phyloP scores from a whole-genome alignment of 1,140 invertebrate genomes.

The Pogonomyrmex barbatus region DNA sequence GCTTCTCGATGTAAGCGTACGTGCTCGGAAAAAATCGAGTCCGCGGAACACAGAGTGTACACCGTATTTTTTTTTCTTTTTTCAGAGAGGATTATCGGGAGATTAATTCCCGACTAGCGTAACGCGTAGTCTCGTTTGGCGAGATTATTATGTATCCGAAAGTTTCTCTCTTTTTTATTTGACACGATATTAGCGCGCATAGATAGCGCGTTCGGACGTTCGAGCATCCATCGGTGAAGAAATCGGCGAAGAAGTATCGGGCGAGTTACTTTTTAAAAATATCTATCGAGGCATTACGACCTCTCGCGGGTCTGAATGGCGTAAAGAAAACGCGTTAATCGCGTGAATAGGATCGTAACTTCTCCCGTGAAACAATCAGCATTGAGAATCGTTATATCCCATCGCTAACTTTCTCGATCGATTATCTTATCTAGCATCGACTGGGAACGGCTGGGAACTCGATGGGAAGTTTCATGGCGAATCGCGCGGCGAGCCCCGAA shows the following conservation, averaged over 20 bases:
- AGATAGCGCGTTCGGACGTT: background rate
- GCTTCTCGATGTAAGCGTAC: constrained; percentile 53
- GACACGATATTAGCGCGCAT: constrained; percentile 18
- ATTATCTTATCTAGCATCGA: constrained; percentile 18
- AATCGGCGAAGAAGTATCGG: background rate
- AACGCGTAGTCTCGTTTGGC: constrained; percentile 11
- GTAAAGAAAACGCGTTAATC: background rate
- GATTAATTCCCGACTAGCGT: constrained; percentile 34
- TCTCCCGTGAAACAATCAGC: background rate
- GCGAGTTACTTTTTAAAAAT: background rate
- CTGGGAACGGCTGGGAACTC: background rate
- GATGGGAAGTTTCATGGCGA: background rate
- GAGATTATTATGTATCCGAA: constrained; percentile 19
- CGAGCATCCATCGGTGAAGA: background rate
- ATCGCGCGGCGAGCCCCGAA: background rate
- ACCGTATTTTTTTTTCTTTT: constrained; percentile 32
- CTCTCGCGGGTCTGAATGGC: background rate
- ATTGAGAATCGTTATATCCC: background rate
- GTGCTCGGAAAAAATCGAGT: constrained; percentile 62
- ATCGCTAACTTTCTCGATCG: constrained; percentile 17
- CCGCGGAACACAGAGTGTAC: constrained; percentile 12
- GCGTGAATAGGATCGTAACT: background rate
- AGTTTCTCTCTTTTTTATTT: constrained; percentile 14
- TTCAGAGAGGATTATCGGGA: constrained; percentile 49
- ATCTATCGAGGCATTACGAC: background rate